These are phyloP conservation scores for Rhinoderma darwinii DNA, from an alignment of 2,113 vertebrate genomes.

Conservation along the genomic window DNA sequence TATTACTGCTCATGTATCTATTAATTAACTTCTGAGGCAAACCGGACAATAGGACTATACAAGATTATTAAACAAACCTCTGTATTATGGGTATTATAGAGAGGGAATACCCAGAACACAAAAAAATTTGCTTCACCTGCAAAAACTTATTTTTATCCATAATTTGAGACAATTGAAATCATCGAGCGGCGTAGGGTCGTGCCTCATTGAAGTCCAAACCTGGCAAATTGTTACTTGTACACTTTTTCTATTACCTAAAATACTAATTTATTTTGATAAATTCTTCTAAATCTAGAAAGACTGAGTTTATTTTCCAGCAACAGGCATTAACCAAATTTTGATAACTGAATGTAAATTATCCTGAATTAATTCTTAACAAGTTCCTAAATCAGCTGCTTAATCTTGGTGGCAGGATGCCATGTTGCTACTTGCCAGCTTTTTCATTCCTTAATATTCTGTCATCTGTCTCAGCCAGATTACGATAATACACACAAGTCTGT, in stretches of 20 bases:
- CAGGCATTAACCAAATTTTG: slow-evolving; percentile 39
- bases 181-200: too few species aligned
- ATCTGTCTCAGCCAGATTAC: slow-evolving; percentile 35
- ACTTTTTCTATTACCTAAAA: background rate
- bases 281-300: slow-evolving; percentile 2
- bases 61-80: slow-evolving; percentile 5
- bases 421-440: slow-evolving; percentile 46
- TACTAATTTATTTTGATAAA: background rate
- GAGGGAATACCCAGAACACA: background rate
- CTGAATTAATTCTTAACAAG: slow-evolving; percentile 58
- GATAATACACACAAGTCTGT: slow-evolving; percentile 11
- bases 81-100: background rate
- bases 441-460: slow-evolving; percentile 46
- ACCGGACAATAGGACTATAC: background rate
- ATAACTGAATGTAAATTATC: slow-evolving; percentile 56
- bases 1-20: background rate
- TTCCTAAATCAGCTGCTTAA: slow-evolving; percentile 57
- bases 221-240: background rate
- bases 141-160: slow-evolving; percentile 1
- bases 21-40: slow-evolving; percentile 10
- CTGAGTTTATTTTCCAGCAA: slow-evolving; percentile 33
- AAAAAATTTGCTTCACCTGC: background rate
- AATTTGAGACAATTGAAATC: background rate
- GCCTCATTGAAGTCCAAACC: background rate
- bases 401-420: slow-evolving; percentile 54